A percentile compares a stretch with the other conserved stretches of the same genome.
Conservation (phyloP, 2,888 invertebrate genomes). For the Hydropsyche betteni region DNA sequence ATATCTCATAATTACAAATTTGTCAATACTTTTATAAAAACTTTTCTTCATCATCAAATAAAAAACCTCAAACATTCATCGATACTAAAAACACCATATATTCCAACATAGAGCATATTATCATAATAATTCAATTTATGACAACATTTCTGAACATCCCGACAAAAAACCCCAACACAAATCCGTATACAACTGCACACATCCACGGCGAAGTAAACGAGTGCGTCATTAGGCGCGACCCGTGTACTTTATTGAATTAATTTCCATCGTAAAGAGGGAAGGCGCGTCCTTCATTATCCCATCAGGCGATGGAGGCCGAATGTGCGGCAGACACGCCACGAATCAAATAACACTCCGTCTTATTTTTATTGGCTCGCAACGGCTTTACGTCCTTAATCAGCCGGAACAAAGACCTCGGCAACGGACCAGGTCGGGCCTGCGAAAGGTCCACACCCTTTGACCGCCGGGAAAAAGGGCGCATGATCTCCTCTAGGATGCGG, state of each 20-base stretch:
- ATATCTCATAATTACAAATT: too few species aligned
- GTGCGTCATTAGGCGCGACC: constrained; percentile 41
- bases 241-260: constrained; percentile 49
- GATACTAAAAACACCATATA: too few species aligned
- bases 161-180: too few species aligned
- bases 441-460: neutral
- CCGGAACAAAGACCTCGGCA: constrained; percentile 32
- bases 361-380: constrained; percentile 47
- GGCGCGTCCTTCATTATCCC: constrained; percentile 50
- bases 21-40: too few species aligned
- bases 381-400: constrained; percentile 43
- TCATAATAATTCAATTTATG: too few species aligned
- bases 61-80: too few species aligned
- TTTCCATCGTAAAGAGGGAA: constrained; percentile 47
- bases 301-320: constrained; percentile 42
- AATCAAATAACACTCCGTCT: constrained; percentile 50
- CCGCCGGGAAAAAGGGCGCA: neutral
- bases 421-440: constrained; percentile 1
- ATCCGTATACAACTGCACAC: neutral
- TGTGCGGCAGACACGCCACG: constrained; percentile 46
- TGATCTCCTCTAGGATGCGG: constrained; percentile 5
- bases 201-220: constrained; percentile 32
- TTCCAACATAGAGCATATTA: too few species aligned
- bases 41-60: too few species aligned
- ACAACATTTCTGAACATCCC: too few species aligned